These are phyloP conservation scores for Sceloporus tristichus DNA, from an alignment of 2,113 vertebrate species.

Conservation along the genomic window DNA sequence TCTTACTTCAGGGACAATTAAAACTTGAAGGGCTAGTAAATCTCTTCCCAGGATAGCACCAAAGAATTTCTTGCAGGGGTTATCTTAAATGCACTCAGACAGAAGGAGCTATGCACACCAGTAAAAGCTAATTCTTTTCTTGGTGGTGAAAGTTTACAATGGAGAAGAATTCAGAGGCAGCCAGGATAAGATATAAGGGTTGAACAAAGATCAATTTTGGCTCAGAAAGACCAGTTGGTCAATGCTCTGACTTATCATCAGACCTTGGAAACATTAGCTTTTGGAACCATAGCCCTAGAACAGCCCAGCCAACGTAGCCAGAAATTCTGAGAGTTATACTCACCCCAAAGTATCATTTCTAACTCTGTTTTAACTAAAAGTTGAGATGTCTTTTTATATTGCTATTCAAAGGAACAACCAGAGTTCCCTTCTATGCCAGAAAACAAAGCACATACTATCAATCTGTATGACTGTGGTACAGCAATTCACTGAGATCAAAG, in stretches of 20 bases:
- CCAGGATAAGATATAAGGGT: not conserved
- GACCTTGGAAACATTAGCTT: too few species aligned
- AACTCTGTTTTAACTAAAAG: too few species aligned
- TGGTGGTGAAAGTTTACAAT: too few species aligned
- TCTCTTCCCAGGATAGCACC: not conserved
- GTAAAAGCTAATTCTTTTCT: not conserved
- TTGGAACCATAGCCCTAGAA: too few species aligned
- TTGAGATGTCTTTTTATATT: not conserved
- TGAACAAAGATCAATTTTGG: not conserved
- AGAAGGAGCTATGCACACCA: not conserved
- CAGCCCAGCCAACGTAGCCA: too few species aligned
- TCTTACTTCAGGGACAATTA: not conserved
- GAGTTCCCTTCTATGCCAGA: not conserved
- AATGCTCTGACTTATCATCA: too few species aligned
- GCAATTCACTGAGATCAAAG: not conserved
- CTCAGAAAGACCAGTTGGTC: not conserved
- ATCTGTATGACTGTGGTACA: too few species aligned
- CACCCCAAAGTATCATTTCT: too few species aligned
- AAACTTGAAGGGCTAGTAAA: not conserved
- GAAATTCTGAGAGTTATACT: too few species aligned
- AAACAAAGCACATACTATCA: not conserved
- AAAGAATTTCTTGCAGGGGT: not conserved
- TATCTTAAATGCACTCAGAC: too few species aligned
- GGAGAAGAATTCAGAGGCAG: not conserved
- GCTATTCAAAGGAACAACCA: not conserved